These are phyloP conservation scores for Herpetotheres cachinnans DNA, from an alignment of 2,113 vertebrate genomes.

Conservation along the genomic window DNA sequence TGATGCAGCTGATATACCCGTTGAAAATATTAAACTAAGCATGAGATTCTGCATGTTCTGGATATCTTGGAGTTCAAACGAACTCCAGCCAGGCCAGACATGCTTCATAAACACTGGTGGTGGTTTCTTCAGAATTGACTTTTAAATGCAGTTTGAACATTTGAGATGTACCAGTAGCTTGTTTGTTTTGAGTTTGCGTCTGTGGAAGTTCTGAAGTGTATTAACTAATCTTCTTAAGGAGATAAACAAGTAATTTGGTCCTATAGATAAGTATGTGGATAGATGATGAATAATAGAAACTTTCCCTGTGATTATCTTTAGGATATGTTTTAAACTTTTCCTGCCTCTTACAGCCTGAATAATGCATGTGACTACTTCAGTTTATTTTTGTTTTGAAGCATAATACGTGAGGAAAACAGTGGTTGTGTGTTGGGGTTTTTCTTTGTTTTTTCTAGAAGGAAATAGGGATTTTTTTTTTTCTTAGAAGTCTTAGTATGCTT, in stretches of 20 bases:
- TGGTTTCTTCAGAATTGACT: neutral
- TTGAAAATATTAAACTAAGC: neutral
- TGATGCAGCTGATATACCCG: neutral
- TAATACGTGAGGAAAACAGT: neutral
- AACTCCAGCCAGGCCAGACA: neutral
- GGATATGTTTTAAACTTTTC: neutral
- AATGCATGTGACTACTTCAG: accelerated
- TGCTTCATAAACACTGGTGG: neutral
- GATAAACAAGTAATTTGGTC: neutral
- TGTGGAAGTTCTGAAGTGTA: neutral
- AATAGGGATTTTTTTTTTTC: neutral
- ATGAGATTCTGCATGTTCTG: neutral
- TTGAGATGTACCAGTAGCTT: neutral
- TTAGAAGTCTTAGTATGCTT: neutral
- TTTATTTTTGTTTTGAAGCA: neutral
- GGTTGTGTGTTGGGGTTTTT: neutral
- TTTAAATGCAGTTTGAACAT: neutral
- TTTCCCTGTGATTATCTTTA: neutral
- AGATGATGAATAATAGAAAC: neutral
- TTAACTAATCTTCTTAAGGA: neutral
- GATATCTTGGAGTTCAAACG: neutral
- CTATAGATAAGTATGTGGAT: neutral
- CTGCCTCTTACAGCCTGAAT: neutral
- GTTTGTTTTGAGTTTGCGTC: neutral
- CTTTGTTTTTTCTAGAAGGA: neutral